Evolutionary conservation across 2,113 vertebrate species (phyloP), one percentile per base, ranked within the genome.

Genomic region (Phalacrocorax pelagicus): DNA sequence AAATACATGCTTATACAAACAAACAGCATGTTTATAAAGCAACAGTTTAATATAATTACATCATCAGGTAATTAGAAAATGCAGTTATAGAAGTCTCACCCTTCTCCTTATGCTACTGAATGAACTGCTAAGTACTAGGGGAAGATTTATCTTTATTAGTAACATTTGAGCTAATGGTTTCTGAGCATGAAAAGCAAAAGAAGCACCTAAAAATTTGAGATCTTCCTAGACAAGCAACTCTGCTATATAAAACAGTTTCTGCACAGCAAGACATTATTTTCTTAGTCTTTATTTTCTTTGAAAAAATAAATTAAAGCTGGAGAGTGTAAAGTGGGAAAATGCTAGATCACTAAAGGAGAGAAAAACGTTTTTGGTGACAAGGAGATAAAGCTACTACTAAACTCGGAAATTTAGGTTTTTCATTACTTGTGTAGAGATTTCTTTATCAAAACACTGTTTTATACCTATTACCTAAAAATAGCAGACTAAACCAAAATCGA

Each of bases 11-110:
- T 75, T 95, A 74, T 44, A 96, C 70, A 97, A 97, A 96, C 86
- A 97, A 97, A 67, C 40, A 69, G 13, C 5, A 4, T 65, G 78
- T 94, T 97, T 96, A 94, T 94, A 93, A 97, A 86, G 65, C 81
- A 91, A 71, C 82, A 54, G 38, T 74, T 94, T 92, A 96, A 90
- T 96, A 92, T 95, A 98, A 98, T 96, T 89, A 94, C 70, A 95
- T 96, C 78, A 95, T 21, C 5, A 49, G 70, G 58, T 81, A 96
- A 97, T 84, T 47, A 93, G 34, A 96, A 96, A 62, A 87, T 92
- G 24, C 81, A 88, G 70, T 96, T 96, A 93, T 79, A 38, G 79
- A 86, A 96, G 72, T 55, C 49, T 91, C 81, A 81, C n/a, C 42
- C 66, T 85, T 87, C 62, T 93, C 54, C 55, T 82, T 54, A 40